These are phyloP conservation scores for Chydorus sphaericus DNA, from an alignment of 2,888 invertebrate genomes.

Conservation along the genomic window DNA sequence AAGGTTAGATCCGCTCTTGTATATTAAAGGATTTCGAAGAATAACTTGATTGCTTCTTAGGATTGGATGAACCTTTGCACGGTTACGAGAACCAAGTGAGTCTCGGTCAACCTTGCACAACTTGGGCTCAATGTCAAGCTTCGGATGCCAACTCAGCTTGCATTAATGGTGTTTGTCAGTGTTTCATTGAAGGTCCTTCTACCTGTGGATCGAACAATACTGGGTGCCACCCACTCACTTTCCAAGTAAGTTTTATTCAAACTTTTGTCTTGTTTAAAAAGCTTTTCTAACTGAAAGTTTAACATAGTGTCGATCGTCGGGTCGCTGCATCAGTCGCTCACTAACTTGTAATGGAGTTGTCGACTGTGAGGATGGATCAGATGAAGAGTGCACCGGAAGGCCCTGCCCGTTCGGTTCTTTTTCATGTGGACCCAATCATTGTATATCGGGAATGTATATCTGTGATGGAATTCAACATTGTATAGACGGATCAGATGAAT, in stretches of 20 bases:
- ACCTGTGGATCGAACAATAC: conserved; percentile 52
- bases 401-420: conserved; percentile 33
- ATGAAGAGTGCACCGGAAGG: conserved; percentile 57
- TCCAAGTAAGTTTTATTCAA: conserved; percentile 42
- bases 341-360: conserved; percentile 76
- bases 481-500: conserved; percentile 29
- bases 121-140: conserved; percentile 60
- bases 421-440: conserved; percentile 40
- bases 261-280: not conserved
- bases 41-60: not conserved
- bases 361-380: conserved; percentile 70
- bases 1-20: not conserved
- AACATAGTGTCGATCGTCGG: conserved; percentile 64
- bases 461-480: conserved; percentile 56
- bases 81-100: conserved; percentile 35
- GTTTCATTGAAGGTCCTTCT: conserved; percentile 36
- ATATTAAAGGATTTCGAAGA: not conserved
- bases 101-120: conserved; percentile 57
- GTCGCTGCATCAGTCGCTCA: conserved; percentile 81
- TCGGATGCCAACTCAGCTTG: conserved; percentile 66
- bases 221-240: conserved; percentile 71
- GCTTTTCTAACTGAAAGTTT: not conserved
- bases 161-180: conserved; percentile 60
- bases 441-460: conserved; percentile 60
- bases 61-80: not conserved